These are phyloP conservation scores for Ethmia dodecea DNA, from an alignment of 2,888 invertebrate species.

Conservation along the genomic window DNA sequence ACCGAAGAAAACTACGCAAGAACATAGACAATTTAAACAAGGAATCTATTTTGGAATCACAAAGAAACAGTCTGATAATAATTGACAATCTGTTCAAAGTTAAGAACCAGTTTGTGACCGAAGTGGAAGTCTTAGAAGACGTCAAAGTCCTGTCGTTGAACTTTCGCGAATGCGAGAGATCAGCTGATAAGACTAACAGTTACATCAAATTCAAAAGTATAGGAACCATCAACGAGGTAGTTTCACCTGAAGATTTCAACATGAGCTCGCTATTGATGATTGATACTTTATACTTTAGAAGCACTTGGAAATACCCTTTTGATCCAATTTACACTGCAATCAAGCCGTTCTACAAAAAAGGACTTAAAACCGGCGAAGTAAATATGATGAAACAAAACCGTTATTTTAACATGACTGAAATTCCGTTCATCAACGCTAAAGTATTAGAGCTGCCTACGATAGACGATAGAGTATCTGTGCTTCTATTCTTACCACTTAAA, in stretches of 20 bases:
- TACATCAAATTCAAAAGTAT: too few relatives aligned
- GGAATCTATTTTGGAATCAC: slow-evolving; percentile 28
- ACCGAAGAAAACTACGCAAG: slow-evolving; percentile 32
- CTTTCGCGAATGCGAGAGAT: too few relatives aligned
- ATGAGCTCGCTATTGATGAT: slow-evolving; percentile 36
- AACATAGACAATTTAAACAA: slow-evolving; percentile 33
- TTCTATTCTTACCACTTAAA: slow-evolving; percentile 40
- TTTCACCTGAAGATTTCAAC: slow-evolving; percentile 42
- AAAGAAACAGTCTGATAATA: slow-evolving; percentile 36
- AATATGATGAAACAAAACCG: slow-evolving; percentile 50
- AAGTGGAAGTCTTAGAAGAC: slow-evolving; percentile 30
- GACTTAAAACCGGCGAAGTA: slow-evolving; percentile 30
- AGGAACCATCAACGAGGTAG: slow-evolving; percentile 25
- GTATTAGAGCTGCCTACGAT: slow-evolving; percentile 45
- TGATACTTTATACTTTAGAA: slow-evolving; percentile 40
- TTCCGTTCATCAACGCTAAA: too few relatives aligned
- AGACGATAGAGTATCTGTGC: slow-evolving; percentile 35
- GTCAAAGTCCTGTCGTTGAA: slow-evolving; percentile 38
- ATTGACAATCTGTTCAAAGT: slow-evolving; percentile 38
- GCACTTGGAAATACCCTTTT: slow-evolving; percentile 45
- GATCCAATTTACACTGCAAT: slow-evolving; percentile 28
- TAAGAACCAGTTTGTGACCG: slow-evolving; percentile 31
- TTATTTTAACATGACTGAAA: too few relatives aligned
- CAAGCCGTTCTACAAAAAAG: slow-evolving; percentile 31
- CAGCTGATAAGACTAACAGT: too few relatives aligned